Base-by-base conservation (phyloP, 1,140 invertebrate species). In the Solenopsis fugax region DNA sequence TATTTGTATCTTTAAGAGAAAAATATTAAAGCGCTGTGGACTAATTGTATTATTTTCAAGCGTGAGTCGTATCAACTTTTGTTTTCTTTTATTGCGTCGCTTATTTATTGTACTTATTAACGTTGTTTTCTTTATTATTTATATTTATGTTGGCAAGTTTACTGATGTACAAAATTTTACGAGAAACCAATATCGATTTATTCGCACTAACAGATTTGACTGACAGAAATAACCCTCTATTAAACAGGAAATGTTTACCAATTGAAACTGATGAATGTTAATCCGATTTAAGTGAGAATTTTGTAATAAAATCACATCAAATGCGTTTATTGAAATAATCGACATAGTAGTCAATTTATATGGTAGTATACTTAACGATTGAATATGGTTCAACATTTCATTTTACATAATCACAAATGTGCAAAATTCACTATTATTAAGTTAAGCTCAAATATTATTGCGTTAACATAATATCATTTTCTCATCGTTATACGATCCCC, bases 271-370 rank as follows among this genome's bases (percentile, higher is more conserved):
- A 10, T 65, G 62, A 65, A 34, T 65, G 5, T 64, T 13, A 64
- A 37, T 18, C 16, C 34, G 13, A 65, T 10, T 65, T n/a, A 37
- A 65, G 10, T 48, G 24, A 50, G 24, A 72, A 34, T 72, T 29
- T 69, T 48, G 65, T 71, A 69, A 41, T 69, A 16, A 72, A 72
- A 72, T 48, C 13, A 72, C 24, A 21, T 29, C 5, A 34, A 37
- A 64, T 29, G 9, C 13, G 4, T 65, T 50, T 80, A 41, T 80
- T n/a, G 45, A n/a, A 81, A 52, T 72, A 52, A 72, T 7, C 24
- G 5, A 50, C 48, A 18, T 29, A 7, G 16, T 12, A 71, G 16
- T 72, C 5, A 7, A 16, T 72, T 72, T 50, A 21, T 41, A 1
- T 67, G n/a, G 10, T 10, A 45, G n/a, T 12, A 65, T 12, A 67